These are phyloP conservation scores for Uloborus diversus DNA, from an alignment of 1,140 invertebrate species.

Conservation along the genomic window DNA sequence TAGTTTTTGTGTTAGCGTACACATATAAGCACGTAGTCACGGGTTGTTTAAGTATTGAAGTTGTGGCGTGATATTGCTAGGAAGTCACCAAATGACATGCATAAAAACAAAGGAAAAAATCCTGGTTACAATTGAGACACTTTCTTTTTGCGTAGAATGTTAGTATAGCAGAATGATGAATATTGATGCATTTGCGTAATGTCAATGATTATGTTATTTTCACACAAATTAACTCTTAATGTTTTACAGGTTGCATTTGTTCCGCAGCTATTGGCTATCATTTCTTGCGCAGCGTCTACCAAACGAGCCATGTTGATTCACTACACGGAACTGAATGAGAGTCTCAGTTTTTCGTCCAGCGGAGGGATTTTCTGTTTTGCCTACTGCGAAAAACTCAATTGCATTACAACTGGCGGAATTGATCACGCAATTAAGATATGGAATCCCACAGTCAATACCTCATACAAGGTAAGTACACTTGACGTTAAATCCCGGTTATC, in stretches of 20 bases:
- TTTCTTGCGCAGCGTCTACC: constrained; percentile 10
- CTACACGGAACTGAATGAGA: background rate
- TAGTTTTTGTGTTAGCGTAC: too few species aligned
- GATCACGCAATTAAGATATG: constrained; percentile 32
- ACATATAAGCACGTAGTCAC: too few species aligned
- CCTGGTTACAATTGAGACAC: too few species aligned
- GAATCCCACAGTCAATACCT: constrained; percentile 15
- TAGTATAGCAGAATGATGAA: too few species aligned
- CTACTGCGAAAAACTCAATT: constrained; percentile 31
- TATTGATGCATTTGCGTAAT: too few species aligned
- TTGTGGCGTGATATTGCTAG: too few species aligned
- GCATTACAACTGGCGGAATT: constrained; percentile 11
- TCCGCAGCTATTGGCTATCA: background rate
- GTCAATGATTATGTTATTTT: too few species aligned
- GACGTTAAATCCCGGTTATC: too few species aligned
- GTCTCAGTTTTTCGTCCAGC: background rate
- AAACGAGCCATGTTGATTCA: constrained; percentile 28
- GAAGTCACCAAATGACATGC: too few species aligned
- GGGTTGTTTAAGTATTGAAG: too few species aligned
- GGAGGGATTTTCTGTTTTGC: constrained; percentile 34
- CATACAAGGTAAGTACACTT: background rate
- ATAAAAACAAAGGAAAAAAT: too few species aligned
- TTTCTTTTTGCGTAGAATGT: too few species aligned
- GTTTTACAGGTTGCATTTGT: constrained; percentile 15
- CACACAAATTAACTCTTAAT: background rate